Base-by-base conservation (phyloP, 1,140 invertebrate species). In the Eciton burchellii region DNA sequence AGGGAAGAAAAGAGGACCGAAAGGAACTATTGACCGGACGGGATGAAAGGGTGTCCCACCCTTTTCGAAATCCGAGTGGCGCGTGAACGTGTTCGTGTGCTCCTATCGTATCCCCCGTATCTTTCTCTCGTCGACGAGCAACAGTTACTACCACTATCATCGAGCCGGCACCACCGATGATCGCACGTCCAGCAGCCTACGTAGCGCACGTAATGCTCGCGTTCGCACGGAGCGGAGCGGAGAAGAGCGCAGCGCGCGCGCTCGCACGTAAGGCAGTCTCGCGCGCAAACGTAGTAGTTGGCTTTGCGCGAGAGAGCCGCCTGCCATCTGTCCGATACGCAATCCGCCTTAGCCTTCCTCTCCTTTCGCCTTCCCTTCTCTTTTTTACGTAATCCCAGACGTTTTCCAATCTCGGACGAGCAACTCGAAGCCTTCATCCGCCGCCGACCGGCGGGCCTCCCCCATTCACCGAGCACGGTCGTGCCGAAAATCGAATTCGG, bases 251-350 rank as follows among this genome's bases (percentile, higher is more conserved):
- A 66, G 35, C 84, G 54, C 49, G 35, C 84, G 54, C 49, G 35
- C 84, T 47, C 49, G 35, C 84, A 47, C 49, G 24, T 45, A 70
- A 85, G 82, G 83, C 84, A 84, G 24, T 54, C 24, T 26, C 24
- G 47, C 54, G 83, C 68, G 24, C 60, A 83, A 72, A 59, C 57
- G 63, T 47, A 68, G 81, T 77, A 68, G 81, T 77, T 77, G 62
- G 86, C 57, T 88, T 88, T 66, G 54, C 72, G 68, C 72, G 87
- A 76, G 63, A 85, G 82, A 89, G 65, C 84, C 90, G 91, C 86
- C 88, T 89, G 90, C 91, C 92, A 92, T 93, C 92, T 93, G 92
- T 89, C 83, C 89, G 91, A 92, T 92, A 91, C 86, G 90, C 90
- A 90, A 92, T 91, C 90, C 90, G 86, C 84, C 86, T 88, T 88